Evolutionary conservation across 2,113 vertebrate genomes (phyloP).

Genomic region (Acrocephalus kingi): DNA sequence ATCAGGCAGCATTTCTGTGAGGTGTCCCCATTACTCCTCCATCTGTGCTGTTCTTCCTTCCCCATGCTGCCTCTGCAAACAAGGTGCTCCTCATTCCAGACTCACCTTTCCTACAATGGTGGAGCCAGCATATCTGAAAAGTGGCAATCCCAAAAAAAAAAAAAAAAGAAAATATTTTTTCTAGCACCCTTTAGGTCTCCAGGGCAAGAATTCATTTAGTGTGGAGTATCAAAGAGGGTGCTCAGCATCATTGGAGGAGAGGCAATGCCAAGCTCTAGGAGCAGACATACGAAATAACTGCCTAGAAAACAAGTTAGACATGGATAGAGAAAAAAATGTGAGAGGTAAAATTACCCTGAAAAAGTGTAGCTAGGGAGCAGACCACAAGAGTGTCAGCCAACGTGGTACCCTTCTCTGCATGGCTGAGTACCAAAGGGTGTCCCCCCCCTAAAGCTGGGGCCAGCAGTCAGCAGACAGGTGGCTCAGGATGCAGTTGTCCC

Average conservation of each 20-base stretch:
- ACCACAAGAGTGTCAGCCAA: neutral
- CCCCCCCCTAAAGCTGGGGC: neutral
- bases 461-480: neutral
- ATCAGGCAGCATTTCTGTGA: neutral
- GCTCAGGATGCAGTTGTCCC: neutral
- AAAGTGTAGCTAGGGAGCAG: neutral
- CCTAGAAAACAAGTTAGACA: neutral
- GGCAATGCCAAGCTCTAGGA: neutral
- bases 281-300: neutral
- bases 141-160: neutral
- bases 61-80: accelerated
- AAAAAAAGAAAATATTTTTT: neutral
- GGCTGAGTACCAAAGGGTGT: neutral
- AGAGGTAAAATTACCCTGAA: neutral
- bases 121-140: neutral
- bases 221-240: neutral
- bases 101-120: neutral
- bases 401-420: neutral
- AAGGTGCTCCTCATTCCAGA: neutral
- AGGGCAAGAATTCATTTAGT: neutral
- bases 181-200: neutral
- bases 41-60: neutral
- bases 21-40: neutral
- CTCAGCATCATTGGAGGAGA: neutral
- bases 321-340: neutral